Base-by-base conservation (phyloP, 1,140 invertebrate genomes). In the Drosophila yakuba region DNA sequence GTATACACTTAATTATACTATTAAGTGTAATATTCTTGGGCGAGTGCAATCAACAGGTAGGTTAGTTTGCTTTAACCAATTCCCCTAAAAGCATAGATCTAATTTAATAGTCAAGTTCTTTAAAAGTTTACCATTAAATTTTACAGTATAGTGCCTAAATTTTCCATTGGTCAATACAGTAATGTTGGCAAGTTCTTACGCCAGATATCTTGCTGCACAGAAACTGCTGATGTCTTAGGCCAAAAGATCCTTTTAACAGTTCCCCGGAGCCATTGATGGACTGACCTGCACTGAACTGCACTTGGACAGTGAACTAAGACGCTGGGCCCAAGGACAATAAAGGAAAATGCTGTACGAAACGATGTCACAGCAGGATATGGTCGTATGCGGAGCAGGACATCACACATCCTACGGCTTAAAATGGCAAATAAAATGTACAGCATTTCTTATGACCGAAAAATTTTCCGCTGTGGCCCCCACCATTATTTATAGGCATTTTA, bases 401-500 rank as follows among this genome's bases (percentile, higher is more conserved):
- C 52, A 39, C 17, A 66, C 67, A 71, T 71, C 50, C 67, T 43
- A 68, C 67, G 32, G 54, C 66, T 54, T 55, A 56, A 74, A 86
- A 69, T 51, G 44, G 63, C 58, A 74, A 69, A 83, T 82, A 82
- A 81, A 81, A 72, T 71, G 83, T 71, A 74, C 48, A 67, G 58
- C 61, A 75, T 35, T 67, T 76, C 61, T 52, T 66, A 48, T 58
- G 61, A 83, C 73, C 56, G 69, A 76, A 79, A 78, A 78, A 83
- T 88, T 81, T 71, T 62, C 45, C 67, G 51, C 25, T 50, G 1
- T 17, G 7, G 8, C 10, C 66, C 36, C 48, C 66, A 17, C 57
- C 57, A 83, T 89, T 86, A 86, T 86, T 86, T 86, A 86, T 89
- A 83, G 83, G 75, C 79, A 62, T 79, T 89, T 88, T 79, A 76